phyloP scores from a whole-genome alignment of 1,140 invertebrate genomes.

The Lerema accius region DNA sequence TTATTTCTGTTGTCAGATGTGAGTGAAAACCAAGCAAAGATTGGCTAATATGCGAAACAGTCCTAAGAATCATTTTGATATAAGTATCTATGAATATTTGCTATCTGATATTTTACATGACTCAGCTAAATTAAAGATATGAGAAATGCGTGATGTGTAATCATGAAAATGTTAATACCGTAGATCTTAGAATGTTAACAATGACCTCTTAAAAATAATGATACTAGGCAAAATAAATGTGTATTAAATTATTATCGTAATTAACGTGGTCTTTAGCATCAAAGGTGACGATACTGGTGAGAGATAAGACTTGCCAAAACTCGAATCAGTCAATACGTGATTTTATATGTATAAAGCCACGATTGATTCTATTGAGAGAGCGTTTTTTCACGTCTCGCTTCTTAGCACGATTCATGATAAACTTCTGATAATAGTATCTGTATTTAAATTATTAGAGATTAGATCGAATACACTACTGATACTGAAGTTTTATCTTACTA shows the following conservation, averaged over 20 bases:
- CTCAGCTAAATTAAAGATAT: too few relatives aligned
- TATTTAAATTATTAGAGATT: slow-evolving; percentile 30
- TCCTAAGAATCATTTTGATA: too few relatives aligned
- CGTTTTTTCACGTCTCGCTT: slow-evolving; percentile 50
- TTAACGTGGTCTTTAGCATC: too few relatives aligned
- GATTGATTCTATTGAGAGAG: slow-evolving; percentile 15
- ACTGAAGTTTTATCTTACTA: background rate
- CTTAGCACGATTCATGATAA: slow-evolving; percentile 39
- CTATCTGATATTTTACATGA: too few relatives aligned
- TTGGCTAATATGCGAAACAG: too few relatives aligned
- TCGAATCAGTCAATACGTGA: slow-evolving; percentile 19
- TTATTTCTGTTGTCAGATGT: too few relatives aligned
- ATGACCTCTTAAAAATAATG: background rate
- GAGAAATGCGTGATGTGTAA: too few relatives aligned
- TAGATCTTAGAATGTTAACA: background rate
- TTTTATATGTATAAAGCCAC: slow-evolving; percentile 4
- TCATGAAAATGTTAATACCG: too few relatives aligned
- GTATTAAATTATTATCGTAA: background rate
- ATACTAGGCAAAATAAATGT: background rate
- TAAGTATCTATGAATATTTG: too few relatives aligned
- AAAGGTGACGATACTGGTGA: background rate
- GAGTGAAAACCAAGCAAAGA: too few relatives aligned
- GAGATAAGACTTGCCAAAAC: slow-evolving; percentile 26
- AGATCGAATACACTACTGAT: slow-evolving; percentile 2
- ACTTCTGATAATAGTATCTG: slow-evolving; percentile 30